Base-by-base conservation (phyloP, 2,888 invertebrate genomes). In the Lasioglossum villosulum region DNA sequence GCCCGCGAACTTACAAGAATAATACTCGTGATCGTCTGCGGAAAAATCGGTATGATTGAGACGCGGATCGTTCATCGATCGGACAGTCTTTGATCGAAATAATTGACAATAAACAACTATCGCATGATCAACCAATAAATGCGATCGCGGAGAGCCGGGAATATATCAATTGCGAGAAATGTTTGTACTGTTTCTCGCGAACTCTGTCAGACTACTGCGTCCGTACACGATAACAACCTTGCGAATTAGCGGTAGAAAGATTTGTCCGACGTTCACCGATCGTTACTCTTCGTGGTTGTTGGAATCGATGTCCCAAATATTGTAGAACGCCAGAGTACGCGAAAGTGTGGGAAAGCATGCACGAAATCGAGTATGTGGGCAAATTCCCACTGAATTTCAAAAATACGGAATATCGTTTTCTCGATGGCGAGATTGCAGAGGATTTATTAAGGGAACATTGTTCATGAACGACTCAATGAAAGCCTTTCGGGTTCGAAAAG, bases 281-380 rank as follows among this genome's bases (percentile, higher is more conserved):
- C 75, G 72, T 70, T 80, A 80, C 72, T 66, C 48, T 80, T 73
- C 79, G 59, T 83, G 90, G 71, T 83, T 78, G 74, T 82, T 82
- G 89, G 90, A 88, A 89, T 82, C 82, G 88, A 90, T 73, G 77
- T 82, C 76, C 71, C 68, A 77, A 75, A 74, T 82, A 74, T 77
- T 75, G 78, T 88, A 84, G 83, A 83, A 83, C 78, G 77, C 6
- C 71, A 42, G n/a, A n/a, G 52, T 34, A 30, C 45, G 52, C 27
- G 74, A 23, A 23, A 4, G 48, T 8, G 4, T n/a, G 56, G 10
- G 12, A 45, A 42, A 14, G 14, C 27, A 59, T 66, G 16, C 30
- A 16, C n/a, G 16, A 37, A 12, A 12, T 63, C 59, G 14, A 3
- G 16, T 27, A 14, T 30, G 66, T 52, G 66, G 4, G 39, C 42